phyloP scores from a whole-genome alignment of 2,888 invertebrate species.

The Drosophila yooni region DNA sequence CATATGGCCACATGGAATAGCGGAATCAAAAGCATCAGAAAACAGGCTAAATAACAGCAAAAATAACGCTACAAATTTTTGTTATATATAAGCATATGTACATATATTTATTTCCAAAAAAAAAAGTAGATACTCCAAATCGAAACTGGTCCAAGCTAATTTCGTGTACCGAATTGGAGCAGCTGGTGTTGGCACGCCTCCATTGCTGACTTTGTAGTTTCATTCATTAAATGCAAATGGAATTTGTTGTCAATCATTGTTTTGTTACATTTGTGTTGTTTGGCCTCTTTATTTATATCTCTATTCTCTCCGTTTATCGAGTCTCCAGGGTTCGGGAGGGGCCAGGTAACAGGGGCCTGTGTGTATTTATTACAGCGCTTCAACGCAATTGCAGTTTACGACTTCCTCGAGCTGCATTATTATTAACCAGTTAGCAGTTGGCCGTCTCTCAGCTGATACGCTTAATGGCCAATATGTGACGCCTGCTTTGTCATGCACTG shows the following conservation, averaged over 20 bases:
- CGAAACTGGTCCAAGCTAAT: constrained; percentile 32
- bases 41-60: not conserved
- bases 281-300: constrained; percentile 48
- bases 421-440: constrained; percentile 54
- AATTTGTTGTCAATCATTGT: constrained; percentile 52
- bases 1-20: not conserved
- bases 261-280: constrained; percentile 46
- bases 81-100: not conserved
- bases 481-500: constrained; percentile 68
- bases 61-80: not conserved
- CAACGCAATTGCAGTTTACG: constrained; percentile 76
- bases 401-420: constrained; percentile 72
- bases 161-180: constrained; percentile 41
- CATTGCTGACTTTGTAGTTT: constrained; percentile 16
- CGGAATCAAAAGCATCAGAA: not conserved
- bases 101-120: not conserved
- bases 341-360: not conserved
- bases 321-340: not conserved
- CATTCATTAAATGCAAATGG: constrained; percentile 68
- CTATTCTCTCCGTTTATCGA: constrained; percentile 29
- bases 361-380: constrained; percentile 73
- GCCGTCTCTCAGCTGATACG: constrained; percentile 67
- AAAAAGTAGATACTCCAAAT: not conserved
- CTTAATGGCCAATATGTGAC: constrained; percentile 76
- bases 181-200: constrained; percentile 29